Conservation (phyloP, 2,113 vertebrate species). For the Hypocryptadius cinnamomeus region DNA sequence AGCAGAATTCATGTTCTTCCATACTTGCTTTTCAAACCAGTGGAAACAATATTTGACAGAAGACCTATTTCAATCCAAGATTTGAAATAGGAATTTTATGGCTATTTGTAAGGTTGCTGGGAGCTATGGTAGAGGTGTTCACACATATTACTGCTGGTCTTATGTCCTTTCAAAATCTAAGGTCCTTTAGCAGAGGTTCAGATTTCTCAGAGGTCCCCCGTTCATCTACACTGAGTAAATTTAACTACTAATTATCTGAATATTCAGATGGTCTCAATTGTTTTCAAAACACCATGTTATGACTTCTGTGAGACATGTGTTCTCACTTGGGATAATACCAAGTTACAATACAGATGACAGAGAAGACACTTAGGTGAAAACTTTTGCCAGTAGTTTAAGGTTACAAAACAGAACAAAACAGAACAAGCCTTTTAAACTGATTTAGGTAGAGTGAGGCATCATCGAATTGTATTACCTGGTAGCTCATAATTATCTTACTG, state of each 20-base stretch:
- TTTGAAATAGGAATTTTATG: neutral
- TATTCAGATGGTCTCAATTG: neutral
- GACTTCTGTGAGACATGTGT: neutral
- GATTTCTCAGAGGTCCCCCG: neutral
- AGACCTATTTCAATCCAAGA: neutral
- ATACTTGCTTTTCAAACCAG: neutral
- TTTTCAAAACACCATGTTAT: neutral
- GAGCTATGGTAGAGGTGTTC: neutral
- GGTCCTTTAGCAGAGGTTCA: neutral
- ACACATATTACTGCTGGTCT: neutral
- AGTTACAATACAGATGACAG: neutral
- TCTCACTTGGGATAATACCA: neutral
- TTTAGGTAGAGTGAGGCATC: neutral
- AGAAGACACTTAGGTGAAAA: neutral
- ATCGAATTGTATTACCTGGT: neutral
- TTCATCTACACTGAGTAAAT: neutral
- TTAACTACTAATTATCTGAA: neutral
- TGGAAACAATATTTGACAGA: neutral
- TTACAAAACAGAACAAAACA: neutral
- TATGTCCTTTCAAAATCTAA: neutral
- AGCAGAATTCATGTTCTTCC: neutral
- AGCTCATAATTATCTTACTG: neutral
- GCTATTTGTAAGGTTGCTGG: neutral
- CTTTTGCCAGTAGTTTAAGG: neutral
- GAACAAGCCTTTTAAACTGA: fast-evolving